Conservation (phyloP, 2,888 invertebrate genomes). For the Platycheirus rosarum region DNA sequence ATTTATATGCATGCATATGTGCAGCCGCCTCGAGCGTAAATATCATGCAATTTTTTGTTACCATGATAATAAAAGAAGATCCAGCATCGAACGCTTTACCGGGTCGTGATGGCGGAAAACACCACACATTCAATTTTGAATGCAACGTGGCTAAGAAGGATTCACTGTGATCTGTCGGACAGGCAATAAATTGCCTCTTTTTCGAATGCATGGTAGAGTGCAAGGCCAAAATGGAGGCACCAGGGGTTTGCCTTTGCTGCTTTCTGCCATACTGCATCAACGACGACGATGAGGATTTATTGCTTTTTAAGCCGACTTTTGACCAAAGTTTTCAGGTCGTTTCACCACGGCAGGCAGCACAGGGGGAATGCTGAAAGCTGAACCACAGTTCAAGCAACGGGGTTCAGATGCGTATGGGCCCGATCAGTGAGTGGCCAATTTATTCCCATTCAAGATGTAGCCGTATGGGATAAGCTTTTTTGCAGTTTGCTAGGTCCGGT, state of each 20-base stretch:
- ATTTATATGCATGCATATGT: background rate
- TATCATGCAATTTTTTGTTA: constrained; percentile 49
- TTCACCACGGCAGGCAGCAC: constrained; percentile 32
- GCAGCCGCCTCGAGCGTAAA: constrained; percentile 20
- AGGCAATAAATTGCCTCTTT: constrained; percentile 61
- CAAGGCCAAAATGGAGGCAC: constrained; percentile 2
- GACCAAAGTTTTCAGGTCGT: constrained; percentile 75
- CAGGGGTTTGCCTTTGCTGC: background rate
- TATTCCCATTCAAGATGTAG: constrained; percentile 56
- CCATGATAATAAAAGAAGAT: constrained; percentile 44
- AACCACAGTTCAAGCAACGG: constrained; percentile 23
- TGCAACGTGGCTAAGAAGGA: constrained; percentile 65
- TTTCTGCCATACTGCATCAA: constrained; percentile 40
- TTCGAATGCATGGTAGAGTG: constrained; percentile 44
- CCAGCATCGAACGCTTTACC: constrained; percentile 20
- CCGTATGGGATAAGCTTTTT: constrained; percentile 18
- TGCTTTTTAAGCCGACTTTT: constrained; percentile 75
- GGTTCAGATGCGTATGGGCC: constrained; percentile 44
- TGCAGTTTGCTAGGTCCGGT: too few relatives aligned
- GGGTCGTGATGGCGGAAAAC: constrained; percentile 20
- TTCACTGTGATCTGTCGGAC: constrained; percentile 64
- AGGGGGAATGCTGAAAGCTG: constrained; percentile 1
- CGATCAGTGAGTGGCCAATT: constrained; percentile 62
- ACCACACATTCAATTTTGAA: constrained; percentile 52
- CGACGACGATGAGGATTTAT: constrained; percentile 65